Percentiles rank a stretch among this genome's conserved stretches.
Evolutionary conservation across 2,797 vertebrate species (phyloP).

Genomic region (Neostethus bicornis): DNA sequence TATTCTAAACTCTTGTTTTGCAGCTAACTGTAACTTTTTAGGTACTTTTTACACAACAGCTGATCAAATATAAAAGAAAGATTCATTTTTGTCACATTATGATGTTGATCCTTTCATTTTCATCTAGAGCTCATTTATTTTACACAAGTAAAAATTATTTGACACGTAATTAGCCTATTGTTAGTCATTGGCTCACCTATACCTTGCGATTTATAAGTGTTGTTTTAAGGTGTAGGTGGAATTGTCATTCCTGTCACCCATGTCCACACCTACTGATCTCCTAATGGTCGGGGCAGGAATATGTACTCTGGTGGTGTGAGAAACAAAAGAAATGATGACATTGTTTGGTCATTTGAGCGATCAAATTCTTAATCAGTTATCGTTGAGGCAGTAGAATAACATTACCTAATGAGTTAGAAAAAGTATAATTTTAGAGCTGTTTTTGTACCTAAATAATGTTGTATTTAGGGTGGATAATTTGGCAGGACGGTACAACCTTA

Average conservation of each 20-base stretch:
- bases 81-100: slow-evolving; percentile 3
- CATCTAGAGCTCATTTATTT: background rate
- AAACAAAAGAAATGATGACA: slow-evolving; percentile 31
- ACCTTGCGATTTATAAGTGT: no score
- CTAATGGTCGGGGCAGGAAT: slow-evolving; percentile 42
- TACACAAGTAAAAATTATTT: background rate
- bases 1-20: background rate
- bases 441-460: no score
- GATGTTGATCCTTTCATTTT: background rate
- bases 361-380: slow-evolving; percentile 43
- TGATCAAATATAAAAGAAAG: background rate
- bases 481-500: background rate
- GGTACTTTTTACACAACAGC: background rate
- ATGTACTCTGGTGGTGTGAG: slow-evolving; percentile 37
- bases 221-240: slow-evolving; percentile 14
- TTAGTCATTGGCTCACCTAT: no score
- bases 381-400: slow-evolving; percentile 42
- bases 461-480: background rate
- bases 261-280: slow-evolving; percentile 30
- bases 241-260: slow-evolving; percentile 33
- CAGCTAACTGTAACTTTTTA: slow-evolving; percentile 3
- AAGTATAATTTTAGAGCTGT: no score
- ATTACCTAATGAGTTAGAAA: no score
- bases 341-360: slow-evolving; percentile 24
- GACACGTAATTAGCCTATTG: no score